A percentile compares a stretch with the other conserved stretches of the same genome.
Evolutionary conservation across 1,140 invertebrate genomes (phyloP).

Genomic region (Papilio glaucus): DNA sequence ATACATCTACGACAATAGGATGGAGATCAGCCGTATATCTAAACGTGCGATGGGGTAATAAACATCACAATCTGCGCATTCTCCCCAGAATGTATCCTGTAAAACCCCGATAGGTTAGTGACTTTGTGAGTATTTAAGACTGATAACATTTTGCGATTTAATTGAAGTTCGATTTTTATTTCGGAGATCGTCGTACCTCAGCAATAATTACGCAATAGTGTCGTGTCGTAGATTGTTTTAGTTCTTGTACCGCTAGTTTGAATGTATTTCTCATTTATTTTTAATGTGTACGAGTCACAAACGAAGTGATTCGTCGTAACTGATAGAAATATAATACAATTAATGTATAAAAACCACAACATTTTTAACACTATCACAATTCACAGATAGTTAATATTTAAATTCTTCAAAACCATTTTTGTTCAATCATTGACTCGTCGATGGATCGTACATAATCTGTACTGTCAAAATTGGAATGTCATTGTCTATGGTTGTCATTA

Average conservation of each 20-base stretch:
- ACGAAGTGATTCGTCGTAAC: background rate
- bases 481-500: constrained; percentile 2
- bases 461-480: background rate
- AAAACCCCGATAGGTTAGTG: too few species aligned
- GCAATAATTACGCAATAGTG: constrained; percentile 76
- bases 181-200: constrained; percentile 57
- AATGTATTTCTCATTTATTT: background rate
- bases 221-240: constrained; percentile 59
- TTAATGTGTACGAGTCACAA: background rate
- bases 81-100: too few species aligned
- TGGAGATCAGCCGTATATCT: too few species aligned
- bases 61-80: too few species aligned
- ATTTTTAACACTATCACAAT: background rate
- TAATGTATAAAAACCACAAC: background rate
- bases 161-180: constrained; percentile 51
- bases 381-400: background rate
- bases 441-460: background rate
- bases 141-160: background rate
- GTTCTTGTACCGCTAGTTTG: constrained; percentile 66
- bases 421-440: background rate
- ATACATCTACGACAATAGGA: too few species aligned
- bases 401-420: background rate
- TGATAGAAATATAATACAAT: background rate
- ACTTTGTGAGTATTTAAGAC: too few species aligned
- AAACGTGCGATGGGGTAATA: too few species aligned